Evolutionary conservation across 1,140 invertebrate species (phyloP), one percentile per base, ranked within the genome.

Genomic region (Teleogryllus occipitalis): DNA sequence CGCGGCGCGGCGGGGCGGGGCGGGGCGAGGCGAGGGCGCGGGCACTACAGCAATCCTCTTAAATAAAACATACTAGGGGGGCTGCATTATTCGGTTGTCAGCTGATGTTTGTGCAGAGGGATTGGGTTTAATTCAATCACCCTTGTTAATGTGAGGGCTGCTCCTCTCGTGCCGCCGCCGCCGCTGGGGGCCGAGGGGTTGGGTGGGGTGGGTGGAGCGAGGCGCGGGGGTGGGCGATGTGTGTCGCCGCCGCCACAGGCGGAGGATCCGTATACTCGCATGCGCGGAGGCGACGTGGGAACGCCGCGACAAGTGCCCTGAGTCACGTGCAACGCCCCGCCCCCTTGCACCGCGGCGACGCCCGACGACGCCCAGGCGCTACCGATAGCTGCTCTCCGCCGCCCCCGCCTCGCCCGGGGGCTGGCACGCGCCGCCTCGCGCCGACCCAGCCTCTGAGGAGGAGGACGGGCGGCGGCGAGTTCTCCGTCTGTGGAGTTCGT

Each of bases 101-200:
- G 76, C 80, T 78, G 76, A 80, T 81, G 82, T 83, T 82, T 82
- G 80, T 81, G 81, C 80, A 82, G 78, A 77, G 80, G 81, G 81
- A 81, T 80, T 80, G 81, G 78, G 54, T 75, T 78, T 81, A 80
- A 80, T 81, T 82, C 81, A 82, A 82, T 82, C 80, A 82, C 72
- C 81, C 80, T 80, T 75, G 80, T 81, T 80, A 82, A 82, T 81
- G 81, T 78, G 39, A 74, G 78, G 48, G 77, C 46, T n/a, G 22
- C 48, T 39, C 74, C 76, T 48, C 46, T 73, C 54, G 77, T 47
- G 80, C 65, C 65, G 74, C 54, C 7, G 10, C 54, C 54, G 10
- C 54, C 54, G 10, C 7, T 7, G 0, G 54, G 27, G 27, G 27
- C 27, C 27, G 27, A 39, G 27, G 27, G 27, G 27, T 39, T 1